Evolutionary conservation across 1,140 invertebrate species (phyloP), one percentile per base, ranked within the genome.

Genomic region (Chelonus insularis): DNA sequence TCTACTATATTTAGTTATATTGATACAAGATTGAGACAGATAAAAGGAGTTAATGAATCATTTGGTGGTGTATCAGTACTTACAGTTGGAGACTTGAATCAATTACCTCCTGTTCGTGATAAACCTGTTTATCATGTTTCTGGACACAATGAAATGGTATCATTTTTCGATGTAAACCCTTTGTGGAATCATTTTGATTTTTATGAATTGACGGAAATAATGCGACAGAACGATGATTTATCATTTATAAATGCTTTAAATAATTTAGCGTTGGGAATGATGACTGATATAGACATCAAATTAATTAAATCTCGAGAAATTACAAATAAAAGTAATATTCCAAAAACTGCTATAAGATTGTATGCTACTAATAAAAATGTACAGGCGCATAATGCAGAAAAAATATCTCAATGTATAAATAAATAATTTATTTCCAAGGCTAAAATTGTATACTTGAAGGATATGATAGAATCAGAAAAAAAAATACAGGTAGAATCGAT

Each of bases 21-120:
- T 9, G 64, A 75, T 56, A 39, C 23, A 5, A 34, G 74, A 29
- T 36, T 78, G 6, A 50, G 66, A 51, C 68, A 76, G 69, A 72
- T 77, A 39, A 69, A 72, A 36, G 55, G 64, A 9, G 52, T 14
- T 7, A 56, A 63, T 8, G 25, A 64, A 56, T 18, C 34, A 20
- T 71, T 71, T 62, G 66, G 60, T 11, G 68, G 70, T 25, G 52
- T 68, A 50, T 64, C 67, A 47, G 52, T 73, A 5, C 56, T 74
- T 7, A 34, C 67, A 21, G 63, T 73, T 36, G 67, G 65, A 18
- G 68, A 72, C 66, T 63, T 69, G 25, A 60, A 60, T 45, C 68
- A 72, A 63, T 56, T 70, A 41, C 64, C 60, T 39, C 66, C 69
- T 23, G 65, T 71, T 41, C 48, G 20, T 20, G 62, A 66, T 47